Conservation (phyloP, 2,888 invertebrate species). For the Hemicrepidius hirtus region DNA sequence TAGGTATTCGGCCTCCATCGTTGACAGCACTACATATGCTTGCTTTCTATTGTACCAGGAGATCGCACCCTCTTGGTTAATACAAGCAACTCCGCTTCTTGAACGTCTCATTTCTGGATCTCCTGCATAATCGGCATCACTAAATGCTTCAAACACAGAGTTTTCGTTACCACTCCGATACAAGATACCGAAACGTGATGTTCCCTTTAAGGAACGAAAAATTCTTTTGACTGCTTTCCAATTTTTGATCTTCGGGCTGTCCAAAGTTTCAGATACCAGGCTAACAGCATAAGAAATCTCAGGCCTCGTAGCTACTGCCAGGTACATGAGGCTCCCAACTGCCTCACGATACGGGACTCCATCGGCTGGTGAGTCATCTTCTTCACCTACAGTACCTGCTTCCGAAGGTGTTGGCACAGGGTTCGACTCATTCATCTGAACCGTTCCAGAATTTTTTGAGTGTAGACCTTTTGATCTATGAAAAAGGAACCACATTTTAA, state of each 20-base stretch:
- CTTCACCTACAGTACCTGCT: not conserved
- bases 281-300: slow-evolving; percentile 40
- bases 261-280: slow-evolving; percentile 25
- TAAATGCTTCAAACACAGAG: slow-evolving; percentile 45
- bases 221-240: slow-evolving; percentile 44
- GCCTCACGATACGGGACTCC: no score
- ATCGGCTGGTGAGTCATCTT: not conserved
- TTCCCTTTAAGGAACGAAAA: slow-evolving; percentile 44
- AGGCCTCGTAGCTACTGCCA: slow-evolving; percentile 44
- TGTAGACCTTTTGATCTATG: slow-evolving; percentile 38
- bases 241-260: not conserved
- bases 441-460: slow-evolving; percentile 34
- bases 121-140: slow-evolving; percentile 55
- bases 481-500: slow-evolving; percentile 39
- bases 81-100: slow-evolving; percentile 48
- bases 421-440: slow-evolving; percentile 43
- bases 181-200: slow-evolving; percentile 44
- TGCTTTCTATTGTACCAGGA: no score
- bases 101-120: slow-evolving; percentile 42
- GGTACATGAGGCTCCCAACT: slow-evolving; percentile 46
- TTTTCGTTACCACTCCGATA: slow-evolving; percentile 26
- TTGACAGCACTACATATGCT: no score
- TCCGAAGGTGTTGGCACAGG: slow-evolving; percentile 23
- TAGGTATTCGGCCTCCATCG: slow-evolving; percentile 59
- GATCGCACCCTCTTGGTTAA: slow-evolving; percentile 53